Evolutionary conservation across 2,888 invertebrate genomes (phyloP), one percentile per base, ranked within the genome.

Genomic region (Microctonus aethiopoides): DNA sequence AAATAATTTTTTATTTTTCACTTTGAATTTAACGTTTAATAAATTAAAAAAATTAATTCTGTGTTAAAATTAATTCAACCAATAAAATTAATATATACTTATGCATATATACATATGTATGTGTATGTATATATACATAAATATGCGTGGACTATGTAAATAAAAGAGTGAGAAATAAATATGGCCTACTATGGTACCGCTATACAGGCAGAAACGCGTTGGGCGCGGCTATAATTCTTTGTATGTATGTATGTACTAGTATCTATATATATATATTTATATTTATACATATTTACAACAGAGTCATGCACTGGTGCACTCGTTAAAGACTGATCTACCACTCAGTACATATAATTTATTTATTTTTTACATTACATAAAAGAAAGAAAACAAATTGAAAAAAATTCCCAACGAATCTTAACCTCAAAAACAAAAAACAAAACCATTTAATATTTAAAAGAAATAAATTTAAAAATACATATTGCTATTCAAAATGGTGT

Each of bases 191-290:
- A 34, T 57, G 57, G 62, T 62, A 39, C 62, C 62, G 62, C 62
- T 62, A 62, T 46, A 46, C 7, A 46, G 16, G 16, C 46, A n/a
- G 16, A n/a, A 46, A 29, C 29, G 46, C 46, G 62, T 22, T 62
- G 62, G 62, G 62, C 62, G 62, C 62, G 62, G 62, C 41, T 62
- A 62, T 57, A 20, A 57, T 57, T 57, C 34, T 26, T 57, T 34
- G 4, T 46, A 5, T 46, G 6, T 36, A 36, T 36, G 10, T 32
- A 20, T 26, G n/a, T 32, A 57, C n/a, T 16, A 5, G 11, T 7
- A 26, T 13, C 1, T 56, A 26, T 24, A 26, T 29, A 10, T 29
- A 10, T n/a, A n/a, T 16, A 32, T 46, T 16, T 3, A 20, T 7
- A 46, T 46, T 2, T 7, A 16, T n/a, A 46, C 46, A n/a, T 57